phyloP scores from a whole-genome alignment of 2,797 vertebrate genomes.

The Sebastolobus altivelis region DNA sequence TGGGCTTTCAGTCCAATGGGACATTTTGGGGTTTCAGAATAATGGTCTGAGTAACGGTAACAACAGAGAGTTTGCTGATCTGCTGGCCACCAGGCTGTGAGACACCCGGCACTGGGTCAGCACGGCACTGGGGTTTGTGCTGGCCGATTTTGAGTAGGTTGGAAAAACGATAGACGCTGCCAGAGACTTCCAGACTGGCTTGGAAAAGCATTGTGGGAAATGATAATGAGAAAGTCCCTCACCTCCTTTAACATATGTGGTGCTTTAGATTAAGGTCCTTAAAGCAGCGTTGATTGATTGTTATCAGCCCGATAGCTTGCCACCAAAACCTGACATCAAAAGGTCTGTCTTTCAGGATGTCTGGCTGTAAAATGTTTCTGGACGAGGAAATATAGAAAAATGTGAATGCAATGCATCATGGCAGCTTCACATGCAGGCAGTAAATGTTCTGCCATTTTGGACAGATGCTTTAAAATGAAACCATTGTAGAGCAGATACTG shows the following conservation, averaged over 20 bases:
- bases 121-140: too few species aligned
- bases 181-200: too few species aligned
- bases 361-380: slow-evolving; percentile 1
- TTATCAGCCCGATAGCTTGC: neutral
- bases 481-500: slow-evolving; percentile 10
- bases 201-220: neutral
- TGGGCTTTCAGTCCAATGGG: neutral
- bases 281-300: neutral
- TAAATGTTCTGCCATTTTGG: slow-evolving; percentile 6
- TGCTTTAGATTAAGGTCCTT: neutral
- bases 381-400: neutral
- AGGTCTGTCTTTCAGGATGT: neutral
- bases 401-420: neutral
- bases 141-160: too few species aligned
- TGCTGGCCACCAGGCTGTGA: too few species aligned
- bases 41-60: neutral
- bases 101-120: too few species aligned
- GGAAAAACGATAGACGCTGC: too few species aligned
- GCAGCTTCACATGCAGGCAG: neutral
- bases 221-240: neutral
- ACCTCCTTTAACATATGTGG: neutral
- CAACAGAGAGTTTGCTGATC: too few species aligned
- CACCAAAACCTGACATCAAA: neutral
- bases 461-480: slow-evolving; percentile 7
- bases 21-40: neutral